phyloP scores from a whole-genome alignment of 1,140 invertebrate species.

The Wasmannia auropunctata region DNA sequence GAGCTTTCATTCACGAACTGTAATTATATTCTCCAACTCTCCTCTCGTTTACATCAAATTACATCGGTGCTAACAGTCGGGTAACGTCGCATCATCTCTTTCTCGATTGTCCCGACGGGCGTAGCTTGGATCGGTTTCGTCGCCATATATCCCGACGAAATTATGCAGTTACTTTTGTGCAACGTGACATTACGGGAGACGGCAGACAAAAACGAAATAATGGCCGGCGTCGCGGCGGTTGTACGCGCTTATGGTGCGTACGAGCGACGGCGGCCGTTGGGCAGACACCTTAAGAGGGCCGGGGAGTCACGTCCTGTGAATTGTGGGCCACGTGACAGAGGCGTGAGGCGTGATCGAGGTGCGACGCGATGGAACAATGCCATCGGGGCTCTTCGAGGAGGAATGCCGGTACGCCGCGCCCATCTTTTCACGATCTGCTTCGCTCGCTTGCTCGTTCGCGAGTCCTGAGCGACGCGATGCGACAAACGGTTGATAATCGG shows the following conservation, averaged over 20 bases:
- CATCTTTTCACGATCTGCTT: constrained; percentile 78
- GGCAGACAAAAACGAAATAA: constrained; percentile 16
- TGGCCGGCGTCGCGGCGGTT: constrained; percentile 11
- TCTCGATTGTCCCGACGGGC: constrained; percentile 39
- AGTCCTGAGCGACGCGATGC: constrained; percentile 10
- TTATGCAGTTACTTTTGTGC: constrained; percentile 53
- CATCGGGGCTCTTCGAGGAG: constrained; percentile 84
- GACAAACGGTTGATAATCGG: constrained; percentile 52
- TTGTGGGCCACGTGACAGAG: constrained; percentile 84
- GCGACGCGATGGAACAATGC: constrained; percentile 85
- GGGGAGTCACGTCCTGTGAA: constrained; percentile 84
- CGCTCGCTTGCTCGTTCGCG: constrained; percentile 8
- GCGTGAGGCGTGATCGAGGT: constrained; percentile 85
- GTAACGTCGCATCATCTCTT: not conserved
- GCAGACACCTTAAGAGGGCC: constrained; percentile 70
- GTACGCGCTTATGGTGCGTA: constrained; percentile 36
- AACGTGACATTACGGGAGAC: constrained; percentile 54
- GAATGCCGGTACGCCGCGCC: constrained; percentile 84
- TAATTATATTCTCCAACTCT: constrained; percentile 22
- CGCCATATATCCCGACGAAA: constrained; percentile 35
- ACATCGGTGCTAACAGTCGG: not conserved
- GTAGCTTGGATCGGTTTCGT: not conserved
- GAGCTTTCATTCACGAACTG: constrained; percentile 2
- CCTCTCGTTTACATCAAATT: constrained; percentile 55
- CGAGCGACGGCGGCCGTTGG: constrained; percentile 56